Conservation (phyloP, 1,140 invertebrate genomes). For the Holcopasites calliopsidis region DNA sequence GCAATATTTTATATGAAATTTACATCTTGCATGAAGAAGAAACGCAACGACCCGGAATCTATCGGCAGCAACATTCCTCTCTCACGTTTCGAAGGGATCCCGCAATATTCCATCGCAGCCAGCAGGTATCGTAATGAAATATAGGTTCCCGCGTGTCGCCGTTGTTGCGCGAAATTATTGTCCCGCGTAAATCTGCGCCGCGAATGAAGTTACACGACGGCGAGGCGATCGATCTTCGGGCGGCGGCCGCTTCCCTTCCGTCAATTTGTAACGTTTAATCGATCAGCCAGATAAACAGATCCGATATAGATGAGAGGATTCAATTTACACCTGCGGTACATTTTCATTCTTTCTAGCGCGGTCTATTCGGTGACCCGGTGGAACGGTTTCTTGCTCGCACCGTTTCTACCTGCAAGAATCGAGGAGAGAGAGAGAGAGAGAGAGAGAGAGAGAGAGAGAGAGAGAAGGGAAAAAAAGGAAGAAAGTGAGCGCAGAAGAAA, state of each 20-base stretch:
- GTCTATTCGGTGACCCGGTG: neutral
- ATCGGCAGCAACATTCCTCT: too few relatives aligned
- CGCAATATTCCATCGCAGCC: neutral
- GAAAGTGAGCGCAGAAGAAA: neutral
- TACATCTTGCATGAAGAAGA: neutral
- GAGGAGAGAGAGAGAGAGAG: neutral
- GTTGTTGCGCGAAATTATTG: slow-evolving; percentile 9
- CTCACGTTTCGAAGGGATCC: neutral
- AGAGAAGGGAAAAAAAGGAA: too few relatives aligned
- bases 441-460: too few relatives aligned
- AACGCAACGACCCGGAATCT: neutral
- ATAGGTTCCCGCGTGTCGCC: neutral
- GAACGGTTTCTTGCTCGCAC: neutral
- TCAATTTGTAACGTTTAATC: slow-evolving; percentile 13
- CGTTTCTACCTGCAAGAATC: neutral
- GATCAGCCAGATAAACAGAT: slow-evolving; percentile 3
- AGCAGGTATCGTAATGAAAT: neutral
- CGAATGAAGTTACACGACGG: neutral
- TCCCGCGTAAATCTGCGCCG: neutral
- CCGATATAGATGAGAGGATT: too few relatives aligned
- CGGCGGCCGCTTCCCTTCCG: neutral
- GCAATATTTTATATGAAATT: too few relatives aligned
- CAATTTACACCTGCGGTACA: neutral
- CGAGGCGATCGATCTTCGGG: neutral
- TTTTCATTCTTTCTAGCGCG: neutral